Evolutionary conservation across 2,113 vertebrate genomes (phyloP).

Genomic region (Syrmaticus mikado): DNA sequence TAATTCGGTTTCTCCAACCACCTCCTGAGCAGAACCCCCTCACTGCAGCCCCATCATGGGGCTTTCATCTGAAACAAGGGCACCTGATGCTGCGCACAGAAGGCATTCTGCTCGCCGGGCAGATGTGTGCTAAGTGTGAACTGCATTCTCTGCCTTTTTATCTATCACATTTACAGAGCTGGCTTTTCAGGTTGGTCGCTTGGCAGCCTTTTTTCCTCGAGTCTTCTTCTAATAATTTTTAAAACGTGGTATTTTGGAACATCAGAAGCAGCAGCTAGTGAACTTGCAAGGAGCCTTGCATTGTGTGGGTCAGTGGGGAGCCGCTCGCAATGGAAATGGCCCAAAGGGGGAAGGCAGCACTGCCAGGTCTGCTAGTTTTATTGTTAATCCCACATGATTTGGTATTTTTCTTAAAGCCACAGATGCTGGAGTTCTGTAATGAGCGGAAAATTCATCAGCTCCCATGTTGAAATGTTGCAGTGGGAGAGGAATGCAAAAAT

Average conservation of each 20-base stretch:
- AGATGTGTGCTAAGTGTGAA: not conserved
- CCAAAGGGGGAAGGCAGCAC: not conserved
- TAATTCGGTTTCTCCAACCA: not conserved
- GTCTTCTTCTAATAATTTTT: not conserved
- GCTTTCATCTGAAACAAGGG: constrained; percentile 3
- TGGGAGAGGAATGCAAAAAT: not conserved
- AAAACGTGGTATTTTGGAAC: not conserved
- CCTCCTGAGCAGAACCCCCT: not conserved
- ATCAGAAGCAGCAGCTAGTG: not conserved
- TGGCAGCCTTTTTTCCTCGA: not conserved
- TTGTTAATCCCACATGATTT: not conserved
- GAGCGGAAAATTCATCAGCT: not conserved
- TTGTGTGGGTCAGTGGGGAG: not conserved
- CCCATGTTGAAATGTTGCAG: not conserved
- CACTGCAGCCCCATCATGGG: not conserved
- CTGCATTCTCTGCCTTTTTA: not conserved
- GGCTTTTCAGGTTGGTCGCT: constrained; percentile 3
- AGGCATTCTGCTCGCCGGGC: not conserved
- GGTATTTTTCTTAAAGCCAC: constrained; percentile 1
- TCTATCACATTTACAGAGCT: not conserved
- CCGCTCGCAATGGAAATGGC: not conserved
- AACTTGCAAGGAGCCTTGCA: not conserved
- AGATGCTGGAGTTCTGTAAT: not conserved
- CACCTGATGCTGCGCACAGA: not conserved
- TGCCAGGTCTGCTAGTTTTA: constrained; percentile 14